These are phyloP conservation scores for Hypanus sabinus DNA, from an alignment of 2,113 vertebrate species.

Conservation along the genomic window DNA sequence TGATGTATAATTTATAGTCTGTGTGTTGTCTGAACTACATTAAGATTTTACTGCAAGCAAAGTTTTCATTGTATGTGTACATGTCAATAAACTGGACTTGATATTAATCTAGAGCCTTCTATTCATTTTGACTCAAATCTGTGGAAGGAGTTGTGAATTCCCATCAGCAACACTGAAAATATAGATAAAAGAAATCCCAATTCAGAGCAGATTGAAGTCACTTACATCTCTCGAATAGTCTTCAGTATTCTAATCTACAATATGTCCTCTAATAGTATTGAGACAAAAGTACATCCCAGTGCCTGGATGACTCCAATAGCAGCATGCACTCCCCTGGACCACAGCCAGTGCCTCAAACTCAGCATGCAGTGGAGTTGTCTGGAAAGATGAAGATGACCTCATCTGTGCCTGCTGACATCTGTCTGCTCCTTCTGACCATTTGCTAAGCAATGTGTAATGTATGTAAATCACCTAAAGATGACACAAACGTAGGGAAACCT, in stretches of 20 bases:
- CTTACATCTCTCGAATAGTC: neutral
- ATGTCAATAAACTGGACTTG: too few relatives aligned
- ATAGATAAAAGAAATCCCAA: neutral
- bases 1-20: too few relatives aligned
- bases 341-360: neutral
- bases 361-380: constrained; percentile 13
- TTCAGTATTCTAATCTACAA: neutral
- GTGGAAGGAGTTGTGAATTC: neutral
- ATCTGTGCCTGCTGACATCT: constrained; percentile 30
- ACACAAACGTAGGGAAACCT: neutral
- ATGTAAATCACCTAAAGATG: constrained; percentile 5
- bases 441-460: neutral
- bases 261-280: neutral
- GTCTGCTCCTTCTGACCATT: constrained; percentile 23
- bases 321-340: neutral
- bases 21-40: too few relatives aligned
- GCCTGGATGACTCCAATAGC: neutral
- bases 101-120: neutral
- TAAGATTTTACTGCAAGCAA: too few relatives aligned
- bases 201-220: constrained; percentile 1
- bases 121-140: neutral
- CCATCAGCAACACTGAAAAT: neutral
- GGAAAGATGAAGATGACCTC: constrained; percentile 26
- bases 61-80: too few relatives aligned
- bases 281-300: neutral